Evolutionary conservation across 2,888 invertebrate genomes (phyloP).

Genomic region (Drosophila picticornis): DNA sequence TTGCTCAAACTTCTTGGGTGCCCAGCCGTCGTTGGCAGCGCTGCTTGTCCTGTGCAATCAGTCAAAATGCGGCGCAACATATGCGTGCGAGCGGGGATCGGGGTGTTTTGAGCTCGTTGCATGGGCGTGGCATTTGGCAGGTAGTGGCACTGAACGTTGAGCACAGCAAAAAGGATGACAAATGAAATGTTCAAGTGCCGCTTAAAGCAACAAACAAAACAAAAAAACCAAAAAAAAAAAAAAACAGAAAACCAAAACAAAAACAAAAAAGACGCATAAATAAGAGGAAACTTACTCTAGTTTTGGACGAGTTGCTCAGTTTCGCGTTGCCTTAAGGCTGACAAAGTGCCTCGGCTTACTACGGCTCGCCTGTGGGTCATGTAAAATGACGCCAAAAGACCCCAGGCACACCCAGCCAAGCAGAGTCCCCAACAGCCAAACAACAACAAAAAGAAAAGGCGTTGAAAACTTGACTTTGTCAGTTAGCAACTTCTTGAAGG

Average conservation of each 20-base stretch:
- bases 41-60: constrained; percentile 74
- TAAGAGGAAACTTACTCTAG: constrained; percentile 45
- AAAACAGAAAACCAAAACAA: constrained; percentile 39
- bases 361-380: constrained; percentile 40
- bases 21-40: constrained; percentile 34
- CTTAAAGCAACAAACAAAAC: constrained; percentile 59
- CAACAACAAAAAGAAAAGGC: constrained; percentile 30
- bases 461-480: constrained; percentile 63
- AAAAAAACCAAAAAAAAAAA: constrained; percentile 44
- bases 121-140: constrained; percentile 63
- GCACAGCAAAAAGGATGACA: constrained; percentile 74
- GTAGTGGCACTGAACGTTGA: constrained; percentile 37
- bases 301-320: constrained; percentile 59
- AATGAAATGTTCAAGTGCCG: constrained; percentile 80
- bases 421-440: background rate
- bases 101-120: constrained; percentile 9
- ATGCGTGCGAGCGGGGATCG: constrained; percentile 54
- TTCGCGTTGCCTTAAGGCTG: constrained; percentile 63
- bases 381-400: constrained; percentile 55
- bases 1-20: constrained; percentile 23
- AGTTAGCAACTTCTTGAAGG: constrained; percentile 30
- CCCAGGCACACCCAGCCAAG: constrained; percentile 15
- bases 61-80: constrained; percentile 78
- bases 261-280: constrained; percentile 6
- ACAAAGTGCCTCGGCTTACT: constrained; percentile 72